phyloP scores from a whole-genome alignment of 1,140 invertebrate species.

The Trichonephila clavata region DNA sequence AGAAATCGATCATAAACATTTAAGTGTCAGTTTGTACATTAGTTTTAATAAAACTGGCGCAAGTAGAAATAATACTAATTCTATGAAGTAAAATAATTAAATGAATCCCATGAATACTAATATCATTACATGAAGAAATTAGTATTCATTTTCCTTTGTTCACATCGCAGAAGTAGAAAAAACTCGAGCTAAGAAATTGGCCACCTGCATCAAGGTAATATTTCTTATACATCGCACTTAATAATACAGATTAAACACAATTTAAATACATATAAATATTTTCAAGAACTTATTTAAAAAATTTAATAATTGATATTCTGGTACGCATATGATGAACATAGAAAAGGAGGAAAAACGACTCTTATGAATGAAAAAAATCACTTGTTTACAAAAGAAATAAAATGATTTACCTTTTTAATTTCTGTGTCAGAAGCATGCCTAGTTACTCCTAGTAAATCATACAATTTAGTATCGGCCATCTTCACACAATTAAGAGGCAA shows the following conservation, averaged over 20 bases:
- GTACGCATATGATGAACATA: neutral
- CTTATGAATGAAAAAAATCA: neutral
- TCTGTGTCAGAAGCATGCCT: conserved; percentile 89
- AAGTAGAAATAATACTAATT: too few relatives aligned
- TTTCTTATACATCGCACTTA: too few relatives aligned
- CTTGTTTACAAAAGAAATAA: neutral
- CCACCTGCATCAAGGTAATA: too few relatives aligned
- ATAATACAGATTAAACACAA: neutral
- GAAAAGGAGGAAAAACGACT: conserved; percentile 20
- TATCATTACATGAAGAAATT: too few relatives aligned
- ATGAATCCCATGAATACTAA: too few relatives aligned
- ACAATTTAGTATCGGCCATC: conserved; percentile 89
- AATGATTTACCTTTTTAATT: conserved; percentile 90
- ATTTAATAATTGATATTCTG: neutral
- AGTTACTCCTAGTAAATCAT: conserved; percentile 90
- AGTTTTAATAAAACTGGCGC: too few relatives aligned
- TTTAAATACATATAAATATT: neutral
- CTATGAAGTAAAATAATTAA: too few relatives aligned
- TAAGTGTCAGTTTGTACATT: too few relatives aligned
- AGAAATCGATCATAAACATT: too few relatives aligned
- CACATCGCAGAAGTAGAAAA: too few relatives aligned
- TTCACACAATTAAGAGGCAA: neutral
- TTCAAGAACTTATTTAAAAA: neutral
- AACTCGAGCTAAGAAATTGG: too few relatives aligned
- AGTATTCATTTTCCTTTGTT: too few relatives aligned